Percentiles rank a stretch among this genome's conserved stretches.
phyloP scores from a whole-genome alignment of 1,140 invertebrate genomes.

The Venustaconcha ellipsiformis region DNA sequence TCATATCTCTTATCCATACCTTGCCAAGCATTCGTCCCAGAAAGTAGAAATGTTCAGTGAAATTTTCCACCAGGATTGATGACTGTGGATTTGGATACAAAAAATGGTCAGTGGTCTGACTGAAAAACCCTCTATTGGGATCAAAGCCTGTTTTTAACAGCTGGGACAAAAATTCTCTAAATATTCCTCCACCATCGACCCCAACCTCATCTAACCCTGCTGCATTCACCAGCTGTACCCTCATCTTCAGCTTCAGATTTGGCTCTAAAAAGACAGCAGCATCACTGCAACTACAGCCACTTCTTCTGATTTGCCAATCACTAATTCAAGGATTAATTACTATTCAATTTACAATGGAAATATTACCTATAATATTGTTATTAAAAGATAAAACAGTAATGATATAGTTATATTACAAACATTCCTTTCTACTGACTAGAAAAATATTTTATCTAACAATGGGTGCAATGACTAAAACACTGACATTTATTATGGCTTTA shows the following conservation, averaged over 20 bases:
- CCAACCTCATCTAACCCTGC: constrained; percentile 92
- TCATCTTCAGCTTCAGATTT: constrained; percentile 85
- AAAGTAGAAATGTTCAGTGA: constrained; percentile 93
- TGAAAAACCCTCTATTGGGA: constrained; percentile 95
- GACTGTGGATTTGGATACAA: constrained; percentile 97
- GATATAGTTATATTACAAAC: no score
- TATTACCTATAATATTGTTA: no score
- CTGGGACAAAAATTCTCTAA: constrained; percentile 77
- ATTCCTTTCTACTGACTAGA: no score
- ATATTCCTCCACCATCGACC: constrained; percentile 94
- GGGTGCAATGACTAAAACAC: no score
- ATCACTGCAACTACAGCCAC: not conserved
- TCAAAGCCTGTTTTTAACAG: constrained; percentile 95
- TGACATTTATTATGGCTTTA: no score
- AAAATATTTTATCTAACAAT: no score
- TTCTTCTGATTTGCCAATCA: no score
- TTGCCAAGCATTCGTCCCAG: constrained; percentile 96
- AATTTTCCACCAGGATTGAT: constrained; percentile 85
- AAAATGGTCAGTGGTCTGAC: constrained; percentile 90
- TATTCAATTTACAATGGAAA: no score
- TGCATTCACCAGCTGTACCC: constrained; percentile 90
- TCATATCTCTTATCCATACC: constrained; percentile 67
- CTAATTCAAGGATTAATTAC: no score
- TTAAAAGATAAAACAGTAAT: no score
- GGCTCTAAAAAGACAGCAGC: constrained; percentile 76